These are phyloP conservation scores for Apamea sordens DNA, from an alignment of 2,888 invertebrate genomes.

Conservation along the genomic window DNA sequence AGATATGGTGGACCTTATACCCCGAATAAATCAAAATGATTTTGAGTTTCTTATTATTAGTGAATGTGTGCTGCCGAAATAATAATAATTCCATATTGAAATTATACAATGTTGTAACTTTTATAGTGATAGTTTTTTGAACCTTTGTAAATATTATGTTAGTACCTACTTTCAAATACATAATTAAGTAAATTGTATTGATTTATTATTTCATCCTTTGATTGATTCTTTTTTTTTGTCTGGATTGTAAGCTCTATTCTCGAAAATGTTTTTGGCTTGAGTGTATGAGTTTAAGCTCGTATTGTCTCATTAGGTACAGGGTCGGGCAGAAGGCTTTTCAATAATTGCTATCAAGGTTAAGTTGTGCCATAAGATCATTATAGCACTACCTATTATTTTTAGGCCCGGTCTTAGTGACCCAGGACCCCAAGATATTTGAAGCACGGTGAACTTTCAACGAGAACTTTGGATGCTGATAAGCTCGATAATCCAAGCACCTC, in stretches of 20 bases:
- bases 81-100: conserved; percentile 11
- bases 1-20: not conserved
- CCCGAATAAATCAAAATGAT: not conserved
- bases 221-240: not conserved
- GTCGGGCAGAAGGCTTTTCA: not conserved
- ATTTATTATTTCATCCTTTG: conserved; percentile 18
- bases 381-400: too few species aligned
- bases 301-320: not conserved
- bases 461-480: too few species aligned
- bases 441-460: too few species aligned
- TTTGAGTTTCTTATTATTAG: not conserved
- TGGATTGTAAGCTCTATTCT: not conserved
- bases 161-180: conserved; percentile 26
- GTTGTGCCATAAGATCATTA: too few species aligned
- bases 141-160: conserved; percentile 27
- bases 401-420: too few species aligned
- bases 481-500: too few species aligned
- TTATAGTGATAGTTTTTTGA: conserved; percentile 9
- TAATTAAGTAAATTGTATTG: conserved; percentile 6
- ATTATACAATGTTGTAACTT: conserved; percentile 21
- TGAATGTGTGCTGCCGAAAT: conserved; percentile 20
- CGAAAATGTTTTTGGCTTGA: not conserved
- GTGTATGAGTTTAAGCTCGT: not conserved
- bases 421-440: too few species aligned
- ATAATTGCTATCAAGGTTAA: not conserved